Evolutionary conservation across 2,113 vertebrate genomes (phyloP).

Genomic region (Tragulus kanchil): DNA sequence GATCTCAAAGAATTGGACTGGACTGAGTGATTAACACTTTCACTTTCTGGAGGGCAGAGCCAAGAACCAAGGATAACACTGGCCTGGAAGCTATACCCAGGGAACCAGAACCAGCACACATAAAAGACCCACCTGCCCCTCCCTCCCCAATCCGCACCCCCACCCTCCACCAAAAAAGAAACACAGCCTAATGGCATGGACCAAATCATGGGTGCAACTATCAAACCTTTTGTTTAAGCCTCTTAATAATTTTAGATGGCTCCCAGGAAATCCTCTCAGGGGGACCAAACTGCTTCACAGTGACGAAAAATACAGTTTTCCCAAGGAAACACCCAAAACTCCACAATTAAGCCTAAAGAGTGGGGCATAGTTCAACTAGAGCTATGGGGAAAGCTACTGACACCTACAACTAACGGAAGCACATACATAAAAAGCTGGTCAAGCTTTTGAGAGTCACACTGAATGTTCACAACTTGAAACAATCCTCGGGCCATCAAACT

Average conservation of each 20-base stretch:
- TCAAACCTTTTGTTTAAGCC: conserved; percentile 5
- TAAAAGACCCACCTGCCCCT: too few relatives aligned
- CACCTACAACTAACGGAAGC: background rate
- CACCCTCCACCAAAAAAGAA: too few relatives aligned
- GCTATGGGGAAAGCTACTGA: background rate
- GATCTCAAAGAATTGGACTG: too few relatives aligned
- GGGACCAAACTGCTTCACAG: background rate
- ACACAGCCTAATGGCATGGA: background rate
- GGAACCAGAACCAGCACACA: background rate
- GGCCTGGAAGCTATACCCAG: background rate
- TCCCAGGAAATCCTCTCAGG: background rate
- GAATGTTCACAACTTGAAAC: background rate
- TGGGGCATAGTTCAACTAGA: background rate
- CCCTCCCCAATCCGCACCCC: too few relatives aligned
- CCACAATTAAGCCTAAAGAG: conserved; percentile 1
- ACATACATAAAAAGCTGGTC: background rate
- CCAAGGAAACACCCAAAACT: background rate
- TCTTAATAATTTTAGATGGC: background rate
- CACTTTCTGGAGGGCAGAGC: background rate
- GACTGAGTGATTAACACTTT: too few relatives aligned
- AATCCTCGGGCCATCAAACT: background rate
- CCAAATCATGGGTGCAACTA: background rate
- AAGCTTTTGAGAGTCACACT: background rate
- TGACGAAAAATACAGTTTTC: background rate
- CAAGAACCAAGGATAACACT: background rate